Percentiles rank a stretch among this genome's conserved stretches.
phyloP scores from a whole-genome alignment of 2,888 invertebrate species.

The Nymphalis urticae region DNA sequence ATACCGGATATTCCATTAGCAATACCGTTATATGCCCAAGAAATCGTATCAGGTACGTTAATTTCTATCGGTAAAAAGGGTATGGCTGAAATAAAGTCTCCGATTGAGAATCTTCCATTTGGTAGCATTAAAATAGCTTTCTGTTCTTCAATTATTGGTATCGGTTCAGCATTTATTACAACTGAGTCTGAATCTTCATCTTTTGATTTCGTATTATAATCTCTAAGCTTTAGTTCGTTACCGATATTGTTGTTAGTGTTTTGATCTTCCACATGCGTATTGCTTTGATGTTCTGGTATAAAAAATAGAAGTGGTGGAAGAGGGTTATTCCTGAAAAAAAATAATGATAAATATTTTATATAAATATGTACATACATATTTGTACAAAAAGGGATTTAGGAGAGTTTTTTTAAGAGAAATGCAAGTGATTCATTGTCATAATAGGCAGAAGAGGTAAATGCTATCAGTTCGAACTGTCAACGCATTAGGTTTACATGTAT shows the following conservation, averaged over 20 bases:
- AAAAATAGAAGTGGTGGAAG: constrained; percentile 55
- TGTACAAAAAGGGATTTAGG: too few species aligned
- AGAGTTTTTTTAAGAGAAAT: too few species aligned
- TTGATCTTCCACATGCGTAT: constrained; percentile 18
- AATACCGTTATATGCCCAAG: constrained; percentile 66
- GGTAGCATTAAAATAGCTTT: constrained; percentile 51
- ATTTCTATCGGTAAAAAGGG: constrained; percentile 83
- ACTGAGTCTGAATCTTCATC: constrained; percentile 59
- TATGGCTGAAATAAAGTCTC: constrained; percentile 75
- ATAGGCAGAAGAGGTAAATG: too few species aligned
- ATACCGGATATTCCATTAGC: constrained; percentile 51
- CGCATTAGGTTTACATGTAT: too few species aligned
- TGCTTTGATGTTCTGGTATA: constrained; percentile 47
- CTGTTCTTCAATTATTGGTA: constrained; percentile 40
- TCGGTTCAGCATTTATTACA: constrained; percentile 54
- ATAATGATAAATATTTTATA: neutral
- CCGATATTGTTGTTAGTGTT: constrained; percentile 20
- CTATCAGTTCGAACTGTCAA: too few species aligned
- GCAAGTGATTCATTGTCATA: too few species aligned
- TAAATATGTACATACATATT: too few species aligned
- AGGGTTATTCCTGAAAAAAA: constrained; percentile 49
- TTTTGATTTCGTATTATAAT: constrained; percentile 37
- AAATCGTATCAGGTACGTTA: constrained; percentile 83
- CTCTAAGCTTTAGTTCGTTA: constrained; percentile 18
- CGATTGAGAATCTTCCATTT: constrained; percentile 57